A percentile compares a stretch with the other conserved stretches of the same genome.
These are phyloP conservation scores for Bos javanicus DNA, from an alignment of 2,113 vertebrate species.

Conservation along the genomic window DNA sequence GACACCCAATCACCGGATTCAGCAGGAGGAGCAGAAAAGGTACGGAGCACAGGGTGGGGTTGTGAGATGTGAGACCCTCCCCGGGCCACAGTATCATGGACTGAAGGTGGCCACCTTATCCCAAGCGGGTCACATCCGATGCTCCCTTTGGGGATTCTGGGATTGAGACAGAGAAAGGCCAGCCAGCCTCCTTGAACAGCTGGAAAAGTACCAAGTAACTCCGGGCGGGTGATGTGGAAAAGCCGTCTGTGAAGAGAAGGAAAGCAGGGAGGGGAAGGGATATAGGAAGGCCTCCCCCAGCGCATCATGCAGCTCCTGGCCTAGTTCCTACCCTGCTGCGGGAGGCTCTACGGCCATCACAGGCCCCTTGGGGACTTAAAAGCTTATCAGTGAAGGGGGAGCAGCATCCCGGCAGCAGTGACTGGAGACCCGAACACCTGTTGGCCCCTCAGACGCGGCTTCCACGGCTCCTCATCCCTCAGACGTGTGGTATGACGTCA, in stretches of 20 bases:
- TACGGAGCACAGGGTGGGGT: neutral
- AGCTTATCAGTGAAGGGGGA: neutral
- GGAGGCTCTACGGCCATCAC: neutral
- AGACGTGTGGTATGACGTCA: neutral
- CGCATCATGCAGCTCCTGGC: rapidly evolving
- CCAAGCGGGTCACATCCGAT: neutral
- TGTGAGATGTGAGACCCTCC: neutral
- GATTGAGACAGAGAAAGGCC: neutral
- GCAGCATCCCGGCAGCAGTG: neutral
- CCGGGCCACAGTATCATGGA: rapidly evolving
- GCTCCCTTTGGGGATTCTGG: neutral
- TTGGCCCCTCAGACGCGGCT: neutral
- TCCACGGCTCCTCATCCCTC: neutral
- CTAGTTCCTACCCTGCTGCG: neutral
- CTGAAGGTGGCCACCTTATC: neutral
- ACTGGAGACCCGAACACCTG: neutral
- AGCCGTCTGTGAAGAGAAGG: neutral
- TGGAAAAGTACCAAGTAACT: neutral
- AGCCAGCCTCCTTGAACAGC: neutral
- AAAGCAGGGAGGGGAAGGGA: neutral
- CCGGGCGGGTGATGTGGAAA: rapidly evolving
- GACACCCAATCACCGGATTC: neutral
- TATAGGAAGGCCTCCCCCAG: too few species aligned
- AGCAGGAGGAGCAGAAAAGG: neutral
- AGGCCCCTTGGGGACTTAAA: neutral